These are phyloP conservation scores for Malthinus flaveolus DNA, from an alignment of 2,888 invertebrate species.

Conservation along the genomic window DNA sequence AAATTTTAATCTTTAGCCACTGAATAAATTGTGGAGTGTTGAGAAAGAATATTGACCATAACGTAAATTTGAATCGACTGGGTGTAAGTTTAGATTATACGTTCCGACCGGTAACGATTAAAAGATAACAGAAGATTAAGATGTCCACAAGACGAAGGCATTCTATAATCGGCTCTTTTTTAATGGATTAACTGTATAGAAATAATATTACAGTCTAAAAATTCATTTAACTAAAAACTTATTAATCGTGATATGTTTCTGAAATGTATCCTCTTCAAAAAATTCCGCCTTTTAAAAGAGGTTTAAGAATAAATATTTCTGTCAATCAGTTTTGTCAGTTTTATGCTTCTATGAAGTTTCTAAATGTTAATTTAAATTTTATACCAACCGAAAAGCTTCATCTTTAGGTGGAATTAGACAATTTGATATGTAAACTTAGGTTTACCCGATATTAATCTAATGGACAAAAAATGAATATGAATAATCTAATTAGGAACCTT, in stretches of 20 bases:
- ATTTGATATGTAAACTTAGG: too few relatives aligned
- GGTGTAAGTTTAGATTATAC: constrained; percentile 42
- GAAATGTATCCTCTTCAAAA: constrained; percentile 24
- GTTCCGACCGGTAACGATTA: constrained; percentile 37
- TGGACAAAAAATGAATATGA: too few relatives aligned
- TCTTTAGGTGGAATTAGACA: constrained; percentile 20
- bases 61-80: constrained; percentile 37
- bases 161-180: constrained; percentile 21
- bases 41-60: constrained; percentile 13
- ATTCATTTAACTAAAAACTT: constrained; percentile 23
- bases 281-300: constrained; percentile 23
- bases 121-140: constrained; percentile 42
- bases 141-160: constrained; percentile 35
- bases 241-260: constrained; percentile 28
- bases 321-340: constrained; percentile 27
- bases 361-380: constrained; percentile 21
- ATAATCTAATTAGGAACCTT: too few relatives aligned
- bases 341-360: constrained; percentile 19
- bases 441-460: too few relatives aligned
- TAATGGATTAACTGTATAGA: constrained; percentile 25
- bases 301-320: constrained; percentile 26
- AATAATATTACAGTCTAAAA: constrained; percentile 16
- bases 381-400: constrained; percentile 13
- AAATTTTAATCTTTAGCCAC: constrained; percentile 18
- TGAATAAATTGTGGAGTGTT: constrained; percentile 1